These are phyloP conservation scores for Albula goreensis DNA, from an alignment of 2,113 vertebrate genomes.

Conservation along the genomic window DNA sequence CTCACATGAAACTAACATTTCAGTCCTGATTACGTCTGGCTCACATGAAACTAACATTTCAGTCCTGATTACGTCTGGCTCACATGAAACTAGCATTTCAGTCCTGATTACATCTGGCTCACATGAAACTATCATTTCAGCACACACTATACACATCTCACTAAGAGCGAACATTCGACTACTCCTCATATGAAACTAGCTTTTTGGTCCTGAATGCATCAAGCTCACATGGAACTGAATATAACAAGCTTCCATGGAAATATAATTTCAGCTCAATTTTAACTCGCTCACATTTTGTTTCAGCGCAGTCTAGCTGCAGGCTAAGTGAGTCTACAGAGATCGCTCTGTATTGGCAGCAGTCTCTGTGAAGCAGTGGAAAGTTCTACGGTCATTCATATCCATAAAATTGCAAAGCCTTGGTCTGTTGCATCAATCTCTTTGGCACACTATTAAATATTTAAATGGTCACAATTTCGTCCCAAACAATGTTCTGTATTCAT, in stretches of 20 bases:
- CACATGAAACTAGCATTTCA: not conserved
- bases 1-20: not conserved
- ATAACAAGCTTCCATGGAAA: not conserved
- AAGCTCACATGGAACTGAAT: not conserved
- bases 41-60: not conserved
- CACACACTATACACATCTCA: not conserved
- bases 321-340: not conserved
- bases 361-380: not conserved
- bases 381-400: not conserved
- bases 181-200: not conserved
- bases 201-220: not conserved
- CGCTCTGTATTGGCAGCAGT: not conserved
- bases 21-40: not conserved
- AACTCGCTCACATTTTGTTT: not conserved
- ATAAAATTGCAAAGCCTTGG: not conserved
- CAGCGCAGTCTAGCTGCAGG: not conserved
- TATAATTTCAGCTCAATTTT: not conserved
- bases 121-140: not conserved
- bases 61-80: not conserved
- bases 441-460: not conserved
- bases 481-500: not conserved
- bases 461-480: not conserved
- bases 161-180: not conserved
- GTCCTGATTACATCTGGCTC: not conserved
- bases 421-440: not conserved